Conservation (phyloP, 1,140 invertebrate genomes). For the Chironomus tepperi region DNA sequence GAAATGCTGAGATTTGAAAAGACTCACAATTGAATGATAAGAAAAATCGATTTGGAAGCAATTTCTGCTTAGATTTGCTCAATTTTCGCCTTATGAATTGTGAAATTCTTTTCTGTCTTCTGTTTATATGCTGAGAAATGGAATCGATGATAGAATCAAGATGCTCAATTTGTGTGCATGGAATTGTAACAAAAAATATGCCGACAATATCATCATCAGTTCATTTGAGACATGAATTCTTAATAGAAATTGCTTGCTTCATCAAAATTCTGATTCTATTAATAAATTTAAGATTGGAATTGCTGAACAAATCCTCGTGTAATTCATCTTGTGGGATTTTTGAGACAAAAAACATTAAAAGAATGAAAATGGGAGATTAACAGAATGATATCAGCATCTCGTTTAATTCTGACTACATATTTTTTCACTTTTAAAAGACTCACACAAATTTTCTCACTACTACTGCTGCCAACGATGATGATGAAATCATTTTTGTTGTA, state of each 20-base stretch:
- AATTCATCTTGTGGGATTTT: constrained; percentile 8
- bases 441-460: neutral
- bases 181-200: neutral
- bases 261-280: neutral
- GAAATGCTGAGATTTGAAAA: neutral
- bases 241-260: neutral
- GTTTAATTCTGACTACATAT: neutral
- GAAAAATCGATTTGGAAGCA: constrained; percentile 12
- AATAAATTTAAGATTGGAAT: neutral
- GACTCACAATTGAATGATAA: neutral
- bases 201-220: neutral
- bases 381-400: neutral
- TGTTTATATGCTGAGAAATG: neutral
- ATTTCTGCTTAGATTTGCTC: neutral
- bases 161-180: constrained; percentile 5
- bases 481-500: constrained; percentile 6
- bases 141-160: neutral
- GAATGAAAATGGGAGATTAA: neutral
- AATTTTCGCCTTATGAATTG: neutral
- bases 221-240: neutral
- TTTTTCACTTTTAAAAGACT: neutral
- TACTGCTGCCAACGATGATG: neutral
- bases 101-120: neutral
- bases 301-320: neutral
- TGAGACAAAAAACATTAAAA: neutral